Evolutionary conservation across 2,113 vertebrate species (phyloP), one percentile per base, ranked within the genome.

Genomic region (Varanus salvator): DNA sequence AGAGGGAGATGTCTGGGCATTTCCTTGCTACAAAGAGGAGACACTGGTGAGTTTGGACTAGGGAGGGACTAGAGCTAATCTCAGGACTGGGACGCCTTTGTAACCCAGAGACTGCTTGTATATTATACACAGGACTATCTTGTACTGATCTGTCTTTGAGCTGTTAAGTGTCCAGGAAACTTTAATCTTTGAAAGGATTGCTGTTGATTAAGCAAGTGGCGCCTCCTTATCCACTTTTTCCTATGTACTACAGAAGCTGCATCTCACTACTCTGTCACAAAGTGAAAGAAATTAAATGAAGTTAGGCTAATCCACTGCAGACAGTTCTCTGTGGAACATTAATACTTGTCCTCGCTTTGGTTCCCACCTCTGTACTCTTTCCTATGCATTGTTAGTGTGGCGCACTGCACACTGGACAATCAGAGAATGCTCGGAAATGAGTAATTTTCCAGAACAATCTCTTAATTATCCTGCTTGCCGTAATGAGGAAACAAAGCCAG

Each of bases 371-470:
- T 44, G 38, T n/a, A 80, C 29, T 38, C 29, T 66, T 57, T n/a
- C 82, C 64, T 38, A 34, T 82, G 48, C 83, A 85, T 92, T 89
- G 89, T 86, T 94, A 91, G 23, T 86, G 74, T 87, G 94, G 90
- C 90, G 87, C 80, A 66, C 88, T 92, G 94, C 84, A 92, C 92
- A 94, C 68, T 92, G 57, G 91, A 89, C 87, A 89, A 80, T 90
- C 80, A 91, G 96, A 95, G 97, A 95, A 95, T 93, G 90, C 76
- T 92, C 95, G 97, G 97, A 97, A 97, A 92, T 97, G 96, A 97
- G 92, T 97, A 96, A 97, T 12, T 81, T 93, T 97, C 95, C 92
- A 94, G 96, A 93, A 92, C 86, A 94, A 90, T 86, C 86, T 88
- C 71, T 4, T 93, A 95, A 94, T 92, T 92, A 91, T 92, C 76